These are phyloP conservation scores for Bradypus variegatus DNA, from an alignment of 2,797 vertebrate species.

Conservation along the genomic window DNA sequence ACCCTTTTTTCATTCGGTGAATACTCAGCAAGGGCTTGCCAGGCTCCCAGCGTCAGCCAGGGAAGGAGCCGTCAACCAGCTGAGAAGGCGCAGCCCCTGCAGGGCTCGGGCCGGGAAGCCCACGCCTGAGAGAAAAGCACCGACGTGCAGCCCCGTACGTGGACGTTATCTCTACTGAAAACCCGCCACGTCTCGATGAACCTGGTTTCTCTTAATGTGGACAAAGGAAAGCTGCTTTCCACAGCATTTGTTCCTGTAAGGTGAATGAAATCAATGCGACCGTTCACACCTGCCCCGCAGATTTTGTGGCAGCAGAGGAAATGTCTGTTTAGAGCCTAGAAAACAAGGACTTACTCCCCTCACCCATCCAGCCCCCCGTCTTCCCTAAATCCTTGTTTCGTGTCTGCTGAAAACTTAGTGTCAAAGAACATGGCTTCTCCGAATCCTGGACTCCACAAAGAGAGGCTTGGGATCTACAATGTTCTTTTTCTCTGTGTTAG, in stretches of 20 bases:
- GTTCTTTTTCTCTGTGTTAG: slow-evolving; percentile 10
- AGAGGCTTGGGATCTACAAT: slow-evolving; percentile 4
- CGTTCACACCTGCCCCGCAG: not conserved
- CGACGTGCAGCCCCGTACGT: not conserved
- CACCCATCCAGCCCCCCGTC: not conserved
- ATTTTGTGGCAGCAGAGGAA: not conserved
- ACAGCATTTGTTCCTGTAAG: not conserved
- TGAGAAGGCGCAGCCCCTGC: not conserved
- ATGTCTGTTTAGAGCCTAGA: not conserved
- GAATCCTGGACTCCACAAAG: not conserved
- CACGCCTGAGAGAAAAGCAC: not conserved
- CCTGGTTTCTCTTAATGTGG: not conserved
- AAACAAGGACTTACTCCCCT: not conserved
- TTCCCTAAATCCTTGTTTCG: not conserved
- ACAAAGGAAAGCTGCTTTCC: not conserved
- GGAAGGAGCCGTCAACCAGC: not conserved
- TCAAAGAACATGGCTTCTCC: slow-evolving; percentile 26
- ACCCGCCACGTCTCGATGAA: not conserved
- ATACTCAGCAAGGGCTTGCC: not conserved
- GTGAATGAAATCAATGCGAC: not conserved
- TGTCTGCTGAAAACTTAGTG: slow-evolving; percentile 35
- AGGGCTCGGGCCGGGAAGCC: not conserved
- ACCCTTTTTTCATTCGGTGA: not conserved
- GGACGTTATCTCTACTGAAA: not conserved
- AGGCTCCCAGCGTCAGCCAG: not conserved